Base-by-base conservation (phyloP, 2,888 invertebrate genomes). In the Seira musarum region DNA sequence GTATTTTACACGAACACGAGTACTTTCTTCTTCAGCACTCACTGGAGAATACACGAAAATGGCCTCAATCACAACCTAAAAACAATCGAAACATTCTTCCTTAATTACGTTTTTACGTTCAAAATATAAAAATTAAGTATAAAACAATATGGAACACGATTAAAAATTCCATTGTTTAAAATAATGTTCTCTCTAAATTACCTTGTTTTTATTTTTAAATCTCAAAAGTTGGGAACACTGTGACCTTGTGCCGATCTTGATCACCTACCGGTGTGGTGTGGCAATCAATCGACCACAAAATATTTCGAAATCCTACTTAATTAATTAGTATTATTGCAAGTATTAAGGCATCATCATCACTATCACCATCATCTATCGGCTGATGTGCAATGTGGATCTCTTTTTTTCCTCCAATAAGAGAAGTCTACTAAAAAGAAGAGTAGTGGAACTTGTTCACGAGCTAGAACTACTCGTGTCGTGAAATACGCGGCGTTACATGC, bases 401-500 rank as follows among this genome's bases (percentile, higher is more conserved):
- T 13, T 40, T 40, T 13, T 40, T 40, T 40, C 40, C 40, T 40
- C 40, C 40, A 40, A 40, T 40, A 13, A 40, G 40, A 40, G 13
- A 46, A 22, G 64, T 22, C 2, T 25, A 25, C 10, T 46, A 40
- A 46, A 60, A 15, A 61, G 8, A 13, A 40, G 40, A 40, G 6
- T 40, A 40, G 40, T 40, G 40, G 5, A 13, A 40, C 13, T 5
- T 40, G 40, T 8, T 40, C 40, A 64, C 5, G n/a, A 22, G 19
- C 46, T 24, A 72, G 64, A 24, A 65, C 22, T 46, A 65, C 64
- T 64, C 8, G 15, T 40, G 30, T 22, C 10, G 6, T 8, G 40
- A 40, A 46, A 24, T 40, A n/a, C 10, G 72, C 30, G 72, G 72
- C 72, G 65, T 65, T 71, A 60, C 71, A 72, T 72, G 72, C 72